A percentile compares a stretch with the other conserved stretches of the same genome.
These are phyloP conservation scores for Philereme transversata DNA, from an alignment of 2,888 invertebrate species.

Conservation along the genomic window DNA sequence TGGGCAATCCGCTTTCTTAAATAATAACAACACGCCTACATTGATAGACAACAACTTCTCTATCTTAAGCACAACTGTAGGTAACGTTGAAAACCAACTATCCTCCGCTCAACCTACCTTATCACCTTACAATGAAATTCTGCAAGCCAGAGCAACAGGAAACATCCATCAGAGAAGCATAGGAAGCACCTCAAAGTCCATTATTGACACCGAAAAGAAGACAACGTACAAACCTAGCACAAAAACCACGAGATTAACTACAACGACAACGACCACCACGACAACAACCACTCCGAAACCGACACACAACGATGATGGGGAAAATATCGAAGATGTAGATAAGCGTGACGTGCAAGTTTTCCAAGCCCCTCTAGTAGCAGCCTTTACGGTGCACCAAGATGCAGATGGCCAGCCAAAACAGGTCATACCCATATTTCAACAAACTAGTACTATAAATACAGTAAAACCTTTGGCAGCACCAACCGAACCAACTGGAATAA, in stretches of 20 bases:
- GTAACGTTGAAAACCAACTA: slow-evolving; percentile 76
- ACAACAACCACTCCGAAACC: slow-evolving; percentile 86
- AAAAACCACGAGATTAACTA: slow-evolving; percentile 55
- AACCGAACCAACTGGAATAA: slow-evolving; percentile 43
- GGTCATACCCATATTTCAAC: slow-evolving; percentile 89
- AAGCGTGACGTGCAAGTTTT: slow-evolving; percentile 90
- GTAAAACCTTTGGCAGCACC: slow-evolving; percentile 49
- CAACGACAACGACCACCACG: slow-evolving; percentile 79
- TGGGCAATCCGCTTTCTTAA: slow-evolving; percentile 71
- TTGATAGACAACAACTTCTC: slow-evolving; percentile 70
- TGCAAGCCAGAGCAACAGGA: slow-evolving; percentile 67
- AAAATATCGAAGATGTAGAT: slow-evolving; percentile 87
- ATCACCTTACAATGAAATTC: slow-evolving; percentile 70
- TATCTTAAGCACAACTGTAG: slow-evolving; percentile 71
- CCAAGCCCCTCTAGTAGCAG: slow-evolving; percentile 91
- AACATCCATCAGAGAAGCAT: slow-evolving; percentile 75
- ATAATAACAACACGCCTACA: slow-evolving; percentile 58
- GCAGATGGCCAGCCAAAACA: slow-evolving; percentile 90
- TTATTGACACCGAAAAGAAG: slow-evolving; percentile 50
- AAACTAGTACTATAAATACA: slow-evolving; percentile 54
- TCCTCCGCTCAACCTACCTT: slow-evolving; percentile 68
- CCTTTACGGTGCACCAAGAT: slow-evolving; percentile 94
- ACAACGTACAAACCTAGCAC: slow-evolving; percentile 43
- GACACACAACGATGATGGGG: slow-evolving; percentile 87
- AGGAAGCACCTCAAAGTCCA: slow-evolving; percentile 53